These are phyloP conservation scores for Drosophila sulfurigaster DNA, from an alignment of 1,140 invertebrate genomes.

Conservation along the genomic window DNA sequence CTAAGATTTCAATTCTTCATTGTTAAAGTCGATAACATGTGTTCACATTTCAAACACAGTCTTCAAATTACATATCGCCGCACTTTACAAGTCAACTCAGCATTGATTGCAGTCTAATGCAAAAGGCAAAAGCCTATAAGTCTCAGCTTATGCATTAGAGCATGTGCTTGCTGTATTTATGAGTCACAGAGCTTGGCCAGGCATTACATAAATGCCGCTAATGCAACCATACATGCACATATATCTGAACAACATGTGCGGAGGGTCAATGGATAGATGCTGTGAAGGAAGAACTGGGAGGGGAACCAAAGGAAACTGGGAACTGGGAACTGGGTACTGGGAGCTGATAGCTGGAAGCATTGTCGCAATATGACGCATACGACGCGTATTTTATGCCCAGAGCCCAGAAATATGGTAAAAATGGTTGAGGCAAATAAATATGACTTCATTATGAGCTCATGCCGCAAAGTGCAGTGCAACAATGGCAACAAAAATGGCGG, in stretches of 20 bases:
- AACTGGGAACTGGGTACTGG: neutral
- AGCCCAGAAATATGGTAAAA: slow-evolving; percentile 63
- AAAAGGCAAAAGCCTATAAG: neutral
- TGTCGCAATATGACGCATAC: slow-evolving; percentile 76
- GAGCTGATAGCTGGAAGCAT: slow-evolving; percentile 16
- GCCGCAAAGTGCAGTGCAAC: slow-evolving; percentile 64
- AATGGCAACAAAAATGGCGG: slow-evolving; percentile 22
- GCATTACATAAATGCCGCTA: slow-evolving; percentile 57
- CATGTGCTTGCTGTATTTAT: slow-evolving; percentile 21
- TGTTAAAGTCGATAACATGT: no score
- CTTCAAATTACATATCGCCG: no score
- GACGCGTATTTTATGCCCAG: slow-evolving; percentile 61
- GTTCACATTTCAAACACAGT: no score
- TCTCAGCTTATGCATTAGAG: neutral
- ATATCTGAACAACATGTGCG: neutral
- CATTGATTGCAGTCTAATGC: neutral
- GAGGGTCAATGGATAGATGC: slow-evolving; percentile 9
- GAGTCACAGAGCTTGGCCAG: slow-evolving; percentile 43
- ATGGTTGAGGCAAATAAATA: slow-evolving; percentile 57
- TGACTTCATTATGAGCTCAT: slow-evolving; percentile 77
- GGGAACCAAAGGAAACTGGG: no score
- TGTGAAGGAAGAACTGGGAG: no score
- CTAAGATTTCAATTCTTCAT: no score
- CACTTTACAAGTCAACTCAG: neutral
- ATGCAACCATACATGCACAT: slow-evolving; percentile 26